Evolutionary conservation across 92 coral and sea anemone genomes (phyloP).

Genomic region (Heteractis magnifica): DNA sequence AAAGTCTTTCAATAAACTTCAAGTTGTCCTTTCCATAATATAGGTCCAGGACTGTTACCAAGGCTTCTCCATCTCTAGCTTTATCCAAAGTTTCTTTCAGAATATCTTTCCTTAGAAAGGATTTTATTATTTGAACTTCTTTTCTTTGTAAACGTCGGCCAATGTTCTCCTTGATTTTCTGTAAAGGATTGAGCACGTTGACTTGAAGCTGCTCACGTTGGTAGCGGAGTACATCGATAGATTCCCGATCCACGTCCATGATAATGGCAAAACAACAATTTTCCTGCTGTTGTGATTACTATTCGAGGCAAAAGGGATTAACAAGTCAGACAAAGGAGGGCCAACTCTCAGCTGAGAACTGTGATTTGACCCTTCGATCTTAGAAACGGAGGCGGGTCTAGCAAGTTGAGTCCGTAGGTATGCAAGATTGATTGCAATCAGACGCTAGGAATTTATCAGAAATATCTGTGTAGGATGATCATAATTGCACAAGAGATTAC

Average conservation of each 20-base stretch:
- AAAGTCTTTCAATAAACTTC: slow-evolving; percentile 62
- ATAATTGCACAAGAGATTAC: not conserved
- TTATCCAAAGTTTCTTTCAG: slow-evolving; percentile 52
- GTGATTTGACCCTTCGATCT: not conserved
- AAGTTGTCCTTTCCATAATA: slow-evolving; percentile 74
- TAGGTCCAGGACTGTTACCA: slow-evolving; percentile 58
- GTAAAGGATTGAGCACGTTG: slow-evolving; percentile 66
- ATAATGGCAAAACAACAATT: not conserved
- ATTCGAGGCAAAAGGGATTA: not conserved
- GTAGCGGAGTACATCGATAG: slow-evolving; percentile 36
- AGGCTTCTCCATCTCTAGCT: slow-evolving; percentile 59
- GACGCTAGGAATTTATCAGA: not conserved
- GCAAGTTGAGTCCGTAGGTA: not conserved
- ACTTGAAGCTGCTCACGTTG: slow-evolving; percentile 64
- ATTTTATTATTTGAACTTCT: slow-evolving; percentile 56
- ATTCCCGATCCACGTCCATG: slow-evolving; percentile 37
- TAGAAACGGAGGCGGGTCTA: not conserved
- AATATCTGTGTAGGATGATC: not conserved
- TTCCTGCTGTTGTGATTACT: not conserved
- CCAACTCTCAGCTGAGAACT: not conserved
- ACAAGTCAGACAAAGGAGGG: not conserved
- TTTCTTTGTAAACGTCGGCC: slow-evolving; percentile 49
- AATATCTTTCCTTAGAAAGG: slow-evolving; percentile 54
- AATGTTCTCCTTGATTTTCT: slow-evolving; percentile 53
- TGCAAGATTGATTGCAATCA: not conserved